These are phyloP conservation scores for Elymnias hypermnestra DNA, from an alignment of 1,140 invertebrate genomes.

Conservation along the genomic window DNA sequence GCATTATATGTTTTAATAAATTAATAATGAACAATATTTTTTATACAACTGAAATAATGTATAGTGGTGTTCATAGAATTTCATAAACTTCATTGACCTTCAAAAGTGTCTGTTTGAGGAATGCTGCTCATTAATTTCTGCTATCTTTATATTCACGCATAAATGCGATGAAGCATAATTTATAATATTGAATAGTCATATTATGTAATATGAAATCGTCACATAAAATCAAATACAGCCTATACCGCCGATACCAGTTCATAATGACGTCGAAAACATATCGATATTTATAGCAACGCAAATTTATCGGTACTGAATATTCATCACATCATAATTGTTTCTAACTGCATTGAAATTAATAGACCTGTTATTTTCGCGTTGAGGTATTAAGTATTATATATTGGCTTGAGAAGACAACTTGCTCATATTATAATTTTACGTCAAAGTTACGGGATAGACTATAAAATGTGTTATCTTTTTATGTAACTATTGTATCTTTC, in stretches of 20 bases:
- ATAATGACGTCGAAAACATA: conserved; percentile 37
- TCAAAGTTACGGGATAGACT: not conserved
- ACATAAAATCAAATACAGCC: not conserved
- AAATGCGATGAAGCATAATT: too few species aligned
- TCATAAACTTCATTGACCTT: too few species aligned
- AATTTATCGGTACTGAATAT: conserved; percentile 49
- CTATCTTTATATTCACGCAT: too few species aligned
- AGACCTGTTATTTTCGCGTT: conserved; percentile 11
- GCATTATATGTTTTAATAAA: too few species aligned
- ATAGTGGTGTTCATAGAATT: too few species aligned
- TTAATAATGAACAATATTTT: too few species aligned
- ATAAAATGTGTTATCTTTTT: too few species aligned
- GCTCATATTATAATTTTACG: not conserved
- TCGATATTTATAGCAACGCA: conserved; percentile 49
- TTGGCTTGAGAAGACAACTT: not conserved
- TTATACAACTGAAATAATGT: too few species aligned
- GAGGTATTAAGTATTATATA: conserved; percentile 2
- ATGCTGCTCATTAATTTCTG: too few species aligned
- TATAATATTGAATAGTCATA: too few species aligned
- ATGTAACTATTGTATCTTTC: too few species aligned
- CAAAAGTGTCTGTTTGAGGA: too few species aligned
- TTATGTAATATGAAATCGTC: not conserved
- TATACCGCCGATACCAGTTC: conserved; percentile 24
- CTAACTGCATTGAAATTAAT: conserved; percentile 35
- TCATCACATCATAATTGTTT: conserved; percentile 47